phyloP scores from a whole-genome alignment of 2,797 vertebrate genomes.

The Petrocephalus sullivani region DNA sequence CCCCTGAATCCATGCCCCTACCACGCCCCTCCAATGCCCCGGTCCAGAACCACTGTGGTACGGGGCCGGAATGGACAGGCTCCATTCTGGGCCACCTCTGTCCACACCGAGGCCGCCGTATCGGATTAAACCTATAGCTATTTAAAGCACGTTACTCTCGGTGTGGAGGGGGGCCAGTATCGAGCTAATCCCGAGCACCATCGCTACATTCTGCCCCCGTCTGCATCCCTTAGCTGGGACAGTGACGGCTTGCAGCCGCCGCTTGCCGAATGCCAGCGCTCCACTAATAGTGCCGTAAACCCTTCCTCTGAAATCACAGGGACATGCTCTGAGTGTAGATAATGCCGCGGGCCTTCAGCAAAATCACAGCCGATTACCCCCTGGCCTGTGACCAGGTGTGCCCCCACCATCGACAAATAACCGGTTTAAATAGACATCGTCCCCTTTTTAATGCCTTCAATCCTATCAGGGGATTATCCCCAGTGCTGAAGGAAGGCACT shows the following conservation, averaged over 20 bases:
- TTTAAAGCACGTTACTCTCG: neutral
- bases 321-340: neutral
- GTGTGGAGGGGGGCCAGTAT: neutral
- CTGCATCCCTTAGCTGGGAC: neutral
- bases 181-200: neutral
- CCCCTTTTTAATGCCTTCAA: conserved; percentile 26
- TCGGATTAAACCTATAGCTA: neutral
- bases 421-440: conserved; percentile 24
- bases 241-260: neutral
- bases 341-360: neutral
- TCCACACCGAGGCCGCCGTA: neutral
- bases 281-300: neutral
- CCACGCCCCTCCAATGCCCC: neutral
- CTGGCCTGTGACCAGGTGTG: conserved; percentile 9
- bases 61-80: conserved; percentile 31
- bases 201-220: neutral
- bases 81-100: conserved; percentile 24
- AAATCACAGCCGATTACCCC: neutral
- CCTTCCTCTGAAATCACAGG: neutral
- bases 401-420: conserved; percentile 20
- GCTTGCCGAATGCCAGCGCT: neutral
- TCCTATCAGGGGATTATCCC: conserved; percentile 32
- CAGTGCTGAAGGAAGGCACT: conserved; percentile 25
- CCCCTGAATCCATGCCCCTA: too few relatives aligned
- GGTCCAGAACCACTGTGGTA: neutral